Base-by-base conservation (phyloP, 2,113 vertebrate genomes). In the Bufo bufo region DNA sequence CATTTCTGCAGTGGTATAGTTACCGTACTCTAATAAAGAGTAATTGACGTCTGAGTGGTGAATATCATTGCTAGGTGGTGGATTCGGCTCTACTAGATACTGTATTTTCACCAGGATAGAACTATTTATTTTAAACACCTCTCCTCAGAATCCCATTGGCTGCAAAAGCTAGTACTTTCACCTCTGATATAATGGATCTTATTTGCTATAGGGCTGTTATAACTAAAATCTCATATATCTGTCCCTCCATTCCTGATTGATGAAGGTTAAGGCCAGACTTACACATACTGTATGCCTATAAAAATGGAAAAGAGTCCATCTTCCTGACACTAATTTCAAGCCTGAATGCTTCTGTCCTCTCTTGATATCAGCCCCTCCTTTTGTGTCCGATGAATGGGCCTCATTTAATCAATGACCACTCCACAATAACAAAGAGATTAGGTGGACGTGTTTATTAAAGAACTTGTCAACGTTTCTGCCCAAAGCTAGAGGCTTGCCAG, bases 271-370 rank as follows among this genome's bases (percentile, higher is more conserved):
- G 87, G 56, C 58, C 87, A 88, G 87, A 88, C 81, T 84, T 52
- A 59, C 81, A 88, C 54, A 77, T 74, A 88, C 56, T 66, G 87
- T 84, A 84, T 84, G 56, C 81, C 71, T 45, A 84, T 77, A 84
- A 77, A 87, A 88, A 88, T 88, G 87, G 56, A 74, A 88, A 81
- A 47, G 72, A 88, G 87, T 88, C 71, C 81, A 88, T 88, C 87
- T 88, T 88, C 69, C 81, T 84, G 87, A 88, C 87, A 88, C 87
- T 88, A 88, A 88, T 88, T 88, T 88, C 87, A 88, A 88, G 87
- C 87, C 71, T 88, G 87, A 82, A 84, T 56, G 87, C 80, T 33
- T 77, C 72, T 84, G 61, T 84, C 20, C 80, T 81, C 81, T 77
- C 83, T 84, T 71, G 72, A 88, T 83, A 88, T 84, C 56, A 69